These are phyloP conservation scores for Platerodrilus igneus DNA, from an alignment of 2,888 invertebrate species.

Conservation along the genomic window DNA sequence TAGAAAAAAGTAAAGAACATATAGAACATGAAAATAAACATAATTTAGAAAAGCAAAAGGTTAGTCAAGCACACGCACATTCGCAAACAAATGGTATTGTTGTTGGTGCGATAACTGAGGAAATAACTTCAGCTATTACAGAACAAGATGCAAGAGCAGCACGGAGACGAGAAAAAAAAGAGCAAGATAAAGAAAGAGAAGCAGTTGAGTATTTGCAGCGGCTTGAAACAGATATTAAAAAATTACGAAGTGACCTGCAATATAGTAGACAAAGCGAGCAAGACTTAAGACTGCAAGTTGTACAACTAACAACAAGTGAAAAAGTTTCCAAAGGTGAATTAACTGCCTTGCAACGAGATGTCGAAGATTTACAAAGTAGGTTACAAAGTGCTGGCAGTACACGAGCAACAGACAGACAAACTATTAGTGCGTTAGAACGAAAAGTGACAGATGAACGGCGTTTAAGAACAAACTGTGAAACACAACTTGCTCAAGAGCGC, in stretches of 20 bases:
- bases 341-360: constrained; percentile 74
- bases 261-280: constrained; percentile 66
- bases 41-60: constrained; percentile 29
- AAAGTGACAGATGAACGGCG: constrained; percentile 82
- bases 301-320: constrained; percentile 61
- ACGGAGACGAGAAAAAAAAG: constrained; percentile 43
- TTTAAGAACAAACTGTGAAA: constrained; percentile 66
- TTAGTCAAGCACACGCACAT: constrained; percentile 34
- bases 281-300: constrained; percentile 65
- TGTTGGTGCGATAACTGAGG: constrained; percentile 34
- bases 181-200: constrained; percentile 49
- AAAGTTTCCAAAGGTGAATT: constrained; percentile 66
- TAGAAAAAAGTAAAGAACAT: constrained; percentile 49
- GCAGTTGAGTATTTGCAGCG: constrained; percentile 53
- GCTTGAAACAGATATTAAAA: constrained; percentile 68
- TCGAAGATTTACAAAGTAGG: constrained; percentile 81
- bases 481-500: constrained; percentile 67
- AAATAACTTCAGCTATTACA: constrained; percentile 13
- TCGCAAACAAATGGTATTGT: constrained; percentile 41
- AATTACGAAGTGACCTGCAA: constrained; percentile 68
- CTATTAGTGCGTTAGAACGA: constrained; percentile 70
- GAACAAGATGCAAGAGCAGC: constrained; percentile 29
- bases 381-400: constrained; percentile 69
- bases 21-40: constrained; percentile 22
- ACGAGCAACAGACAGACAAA: constrained; percentile 74